A percentile compares a stretch with the other conserved stretches of the same genome.
Evolutionary conservation across 2,888 invertebrate genomes (phyloP).

Genomic region (Podabrus alpinus): DNA sequence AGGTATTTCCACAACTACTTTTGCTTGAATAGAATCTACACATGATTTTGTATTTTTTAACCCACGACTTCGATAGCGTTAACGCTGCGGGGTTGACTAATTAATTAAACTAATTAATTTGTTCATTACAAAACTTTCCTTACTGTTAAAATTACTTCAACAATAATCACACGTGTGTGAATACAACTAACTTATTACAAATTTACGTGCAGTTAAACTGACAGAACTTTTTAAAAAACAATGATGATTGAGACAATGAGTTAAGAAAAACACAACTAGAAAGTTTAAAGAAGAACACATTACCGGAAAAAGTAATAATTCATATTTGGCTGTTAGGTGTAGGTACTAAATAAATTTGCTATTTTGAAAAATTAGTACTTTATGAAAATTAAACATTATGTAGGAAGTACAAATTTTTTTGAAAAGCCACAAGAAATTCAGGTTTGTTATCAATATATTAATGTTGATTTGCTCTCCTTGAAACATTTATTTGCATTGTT

Average conservation of each 20-base stretch:
- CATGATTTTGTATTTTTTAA: no score
- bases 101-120: background rate
- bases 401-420: no score
- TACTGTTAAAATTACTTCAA: background rate
- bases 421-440: no score
- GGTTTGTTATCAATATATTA: no score
- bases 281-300: background rate
- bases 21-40: no score
- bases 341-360: background rate
- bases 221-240: background rate
- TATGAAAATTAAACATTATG: no score
- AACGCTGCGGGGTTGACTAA: no score
- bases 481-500: background rate
- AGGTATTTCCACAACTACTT: background rate
- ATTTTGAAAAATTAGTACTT: background rate
- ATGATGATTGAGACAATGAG: background rate
- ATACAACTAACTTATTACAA: background rate
- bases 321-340: background rate
- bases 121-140: background rate
- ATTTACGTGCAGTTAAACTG: slow-evolving; percentile 1
- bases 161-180: background rate
- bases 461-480: no score
- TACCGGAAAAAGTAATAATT: background rate
- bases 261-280: background rate
- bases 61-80: no score